Percentiles rank a stretch among this genome's conserved stretches.
These are phyloP conservation scores for Coccyzus lansbergi DNA, from an alignment of 2,797 vertebrate genomes.

Conservation along the genomic window DNA sequence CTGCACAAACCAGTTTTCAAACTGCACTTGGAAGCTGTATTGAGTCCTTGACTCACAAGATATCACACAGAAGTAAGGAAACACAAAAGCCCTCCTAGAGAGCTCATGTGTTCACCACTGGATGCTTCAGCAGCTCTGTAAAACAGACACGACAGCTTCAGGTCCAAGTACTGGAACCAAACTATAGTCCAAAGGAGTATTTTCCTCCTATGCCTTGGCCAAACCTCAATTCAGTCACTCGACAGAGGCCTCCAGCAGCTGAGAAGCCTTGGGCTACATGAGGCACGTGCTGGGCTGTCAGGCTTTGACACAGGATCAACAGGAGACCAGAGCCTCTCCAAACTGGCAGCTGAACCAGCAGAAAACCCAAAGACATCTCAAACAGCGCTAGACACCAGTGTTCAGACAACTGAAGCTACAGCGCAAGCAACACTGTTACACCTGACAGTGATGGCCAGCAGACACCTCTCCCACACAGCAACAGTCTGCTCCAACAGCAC, in stretches of 20 bases:
- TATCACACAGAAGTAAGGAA: background rate
- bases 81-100: background rate
- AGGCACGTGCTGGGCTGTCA: fast-evolving
- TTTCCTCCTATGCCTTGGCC: background rate
- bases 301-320: background rate
- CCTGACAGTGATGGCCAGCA: background rate
- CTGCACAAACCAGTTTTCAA: background rate
- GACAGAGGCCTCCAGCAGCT: background rate
- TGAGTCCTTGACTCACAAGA: background rate
- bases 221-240: background rate
- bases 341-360: background rate
- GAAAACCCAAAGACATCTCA: background rate
- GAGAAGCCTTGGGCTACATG: background rate
- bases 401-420: background rate
- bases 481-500: background rate
- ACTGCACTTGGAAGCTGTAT: background rate
- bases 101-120: background rate
- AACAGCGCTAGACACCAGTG: background rate
- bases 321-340: background rate
- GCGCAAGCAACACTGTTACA: background rate
- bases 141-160: background rate
- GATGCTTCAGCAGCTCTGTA: background rate
- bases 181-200: background rate
- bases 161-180: background rate
- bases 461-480: background rate